Conservation (phyloP, 1,140 invertebrate genomes). For the Phthorimaea operculella region DNA sequence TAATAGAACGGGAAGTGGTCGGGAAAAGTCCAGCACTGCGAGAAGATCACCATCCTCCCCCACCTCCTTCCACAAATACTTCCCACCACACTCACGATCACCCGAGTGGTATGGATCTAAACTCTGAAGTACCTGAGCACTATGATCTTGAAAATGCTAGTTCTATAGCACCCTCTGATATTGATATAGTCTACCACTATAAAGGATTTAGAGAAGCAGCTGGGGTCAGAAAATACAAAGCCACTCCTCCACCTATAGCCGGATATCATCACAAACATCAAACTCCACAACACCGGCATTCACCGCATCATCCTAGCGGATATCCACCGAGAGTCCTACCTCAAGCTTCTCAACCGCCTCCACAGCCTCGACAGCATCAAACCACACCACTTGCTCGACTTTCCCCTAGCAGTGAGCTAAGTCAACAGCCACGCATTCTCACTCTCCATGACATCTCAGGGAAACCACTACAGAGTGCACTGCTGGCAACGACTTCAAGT, state of each 20-base stretch:
- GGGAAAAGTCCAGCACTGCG: constrained; percentile 81
- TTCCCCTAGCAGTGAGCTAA: constrained; percentile 92
- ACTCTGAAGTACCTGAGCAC: constrained; percentile 91
- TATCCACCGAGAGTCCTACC: constrained; percentile 77
- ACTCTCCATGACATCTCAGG: constrained; percentile 94
- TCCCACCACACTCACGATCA: constrained; percentile 76
- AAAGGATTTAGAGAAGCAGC: constrained; percentile 87
- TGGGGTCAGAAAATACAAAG: constrained; percentile 87
- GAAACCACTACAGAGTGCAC: constrained; percentile 87
- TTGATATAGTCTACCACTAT: constrained; percentile 97
- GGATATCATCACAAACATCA: constrained; percentile 84
- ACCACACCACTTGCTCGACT: constrained; percentile 89
- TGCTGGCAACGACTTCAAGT: constrained; percentile 87
- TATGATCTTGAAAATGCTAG: constrained; percentile 98
- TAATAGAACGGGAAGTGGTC: constrained; percentile 90
- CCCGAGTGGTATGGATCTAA: constrained; percentile 72
- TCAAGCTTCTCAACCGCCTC: constrained; percentile 72
- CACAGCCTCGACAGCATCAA: constrained; percentile 78
- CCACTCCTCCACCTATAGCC: constrained; percentile 78
- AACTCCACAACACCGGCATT: constrained; percentile 77
- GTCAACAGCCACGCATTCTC: constrained; percentile 90
- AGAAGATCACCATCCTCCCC: constrained; percentile 80
- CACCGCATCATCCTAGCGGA: constrained; percentile 73
- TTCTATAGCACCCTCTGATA: constrained; percentile 96
- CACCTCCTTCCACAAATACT: constrained; percentile 73